Percentiles rank a stretch among this genome's conserved stretches.
Evolutionary conservation across 2,888 invertebrate species (phyloP).

Genomic region (Drosophila rellima): DNA sequence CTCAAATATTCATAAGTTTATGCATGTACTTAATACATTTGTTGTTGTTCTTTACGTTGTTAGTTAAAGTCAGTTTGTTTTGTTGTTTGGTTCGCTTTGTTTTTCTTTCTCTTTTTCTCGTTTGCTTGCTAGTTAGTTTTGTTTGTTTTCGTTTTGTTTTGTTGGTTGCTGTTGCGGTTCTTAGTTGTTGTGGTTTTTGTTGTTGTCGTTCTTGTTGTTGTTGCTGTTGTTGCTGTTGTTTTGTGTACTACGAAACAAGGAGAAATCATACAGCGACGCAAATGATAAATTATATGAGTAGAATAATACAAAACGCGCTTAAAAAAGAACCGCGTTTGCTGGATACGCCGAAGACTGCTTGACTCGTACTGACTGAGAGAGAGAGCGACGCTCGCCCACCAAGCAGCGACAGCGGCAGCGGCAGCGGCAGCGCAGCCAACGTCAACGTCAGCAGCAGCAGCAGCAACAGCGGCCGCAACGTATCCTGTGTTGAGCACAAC

Average conservation of each 20-base stretch:
- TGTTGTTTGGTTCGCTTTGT: constrained; percentile 6
- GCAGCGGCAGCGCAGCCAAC: constrained; percentile 15
- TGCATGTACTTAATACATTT: constrained; percentile 1
- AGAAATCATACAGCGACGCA: constrained; percentile 86
- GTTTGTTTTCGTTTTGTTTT: background rate
- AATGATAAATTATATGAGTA: constrained; percentile 86
- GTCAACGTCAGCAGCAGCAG: constrained; percentile 17
- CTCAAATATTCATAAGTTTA: background rate
- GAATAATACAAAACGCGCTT: constrained; percentile 86
- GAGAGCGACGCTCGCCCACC: constrained; percentile 55
- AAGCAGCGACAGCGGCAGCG: constrained; percentile 20
- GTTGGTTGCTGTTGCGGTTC: constrained; percentile 11
- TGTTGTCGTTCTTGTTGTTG: constrained; percentile 28
- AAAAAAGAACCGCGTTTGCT: constrained; percentile 86
- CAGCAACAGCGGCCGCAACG: constrained; percentile 58
- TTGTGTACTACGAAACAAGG: constrained; percentile 85
- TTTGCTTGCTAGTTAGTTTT: constrained; percentile 16
- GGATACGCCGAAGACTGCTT: constrained; percentile 86
- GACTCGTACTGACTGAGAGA: constrained; percentile 85
- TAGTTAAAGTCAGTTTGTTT: constrained; percentile 18
- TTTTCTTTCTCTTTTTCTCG: background rate
- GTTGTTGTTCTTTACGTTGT: constrained; percentile 7
- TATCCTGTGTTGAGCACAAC: constrained; percentile 76
- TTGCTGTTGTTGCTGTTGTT: constrained; percentile 44
- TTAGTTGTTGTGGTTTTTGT: no score